These are phyloP conservation scores for Drosophila histrio DNA, from an alignment of 2,888 invertebrate genomes.

Conservation along the genomic window DNA sequence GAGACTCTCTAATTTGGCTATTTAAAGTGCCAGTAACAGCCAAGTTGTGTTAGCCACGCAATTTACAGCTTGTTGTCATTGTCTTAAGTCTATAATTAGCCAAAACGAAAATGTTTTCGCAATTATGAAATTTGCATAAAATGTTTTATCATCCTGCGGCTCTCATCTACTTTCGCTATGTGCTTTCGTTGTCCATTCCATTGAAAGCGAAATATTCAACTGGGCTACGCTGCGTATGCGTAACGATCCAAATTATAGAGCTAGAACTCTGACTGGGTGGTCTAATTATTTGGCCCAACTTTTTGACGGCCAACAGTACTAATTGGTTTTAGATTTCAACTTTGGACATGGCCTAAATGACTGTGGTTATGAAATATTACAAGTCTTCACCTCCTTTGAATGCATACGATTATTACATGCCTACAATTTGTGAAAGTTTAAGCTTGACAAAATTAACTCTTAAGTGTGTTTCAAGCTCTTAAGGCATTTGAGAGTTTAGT, in stretches of 20 bases:
- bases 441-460: conserved; percentile 70
- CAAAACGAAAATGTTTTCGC: conserved; percentile 54
- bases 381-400: not conserved
- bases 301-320: conserved; percentile 47
- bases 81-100: conserved; percentile 58
- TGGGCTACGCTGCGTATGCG: conserved; percentile 40
- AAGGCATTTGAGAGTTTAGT: conserved; percentile 55
- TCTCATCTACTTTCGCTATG: conserved; percentile 8
- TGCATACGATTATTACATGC: conserved; percentile 8
- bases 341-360: conserved; percentile 34
- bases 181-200: conserved; percentile 3
- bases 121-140: conserved; percentile 55
- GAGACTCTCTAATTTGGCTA: conserved; percentile 4
- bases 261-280: conserved; percentile 15
- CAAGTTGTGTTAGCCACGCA: not conserved
- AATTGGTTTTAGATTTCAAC: conserved; percentile 74
- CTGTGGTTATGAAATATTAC: conserved; percentile 12
- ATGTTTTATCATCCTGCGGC: conserved; percentile 19
- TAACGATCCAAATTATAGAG: conserved; percentile 51
- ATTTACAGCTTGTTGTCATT: conserved; percentile 37
- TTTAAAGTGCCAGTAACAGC: conserved; percentile 10
- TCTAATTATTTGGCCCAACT: conserved; percentile 58
- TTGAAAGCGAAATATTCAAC: conserved; percentile 37
- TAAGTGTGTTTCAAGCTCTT: conserved; percentile 57
- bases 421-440: conserved; percentile 54